Evolutionary conservation across 2,888 invertebrate species (phyloP).

Genomic region (Crioceris asparagi): DNA sequence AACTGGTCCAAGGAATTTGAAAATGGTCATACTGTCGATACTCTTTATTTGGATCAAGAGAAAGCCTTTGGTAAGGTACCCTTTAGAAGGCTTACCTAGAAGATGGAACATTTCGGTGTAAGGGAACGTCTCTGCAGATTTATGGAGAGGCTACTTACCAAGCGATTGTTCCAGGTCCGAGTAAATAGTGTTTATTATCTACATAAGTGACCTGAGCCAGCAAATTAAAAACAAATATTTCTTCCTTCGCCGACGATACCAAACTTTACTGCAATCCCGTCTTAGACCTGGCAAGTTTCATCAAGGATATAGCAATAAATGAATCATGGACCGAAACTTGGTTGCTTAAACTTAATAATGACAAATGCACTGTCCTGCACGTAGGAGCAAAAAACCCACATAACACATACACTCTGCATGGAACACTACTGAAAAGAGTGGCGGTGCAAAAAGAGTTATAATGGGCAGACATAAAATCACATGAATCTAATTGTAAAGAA

Average conservation of each 20-base stretch:
- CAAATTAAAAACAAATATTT: neutral
- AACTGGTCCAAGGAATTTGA: neutral
- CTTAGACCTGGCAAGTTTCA: neutral
- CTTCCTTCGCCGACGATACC: neutral
- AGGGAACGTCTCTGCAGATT: neutral
- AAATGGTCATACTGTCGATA: neutral
- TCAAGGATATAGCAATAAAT: neutral
- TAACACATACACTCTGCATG: neutral
- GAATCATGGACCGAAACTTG: neutral
- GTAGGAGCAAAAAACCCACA: slow-evolving; percentile 2
- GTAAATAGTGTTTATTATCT: neutral
- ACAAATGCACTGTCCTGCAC: neutral
- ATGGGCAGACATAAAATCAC: neutral
- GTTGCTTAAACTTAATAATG: neutral
- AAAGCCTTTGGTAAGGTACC: neutral
- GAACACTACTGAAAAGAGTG: neutral
- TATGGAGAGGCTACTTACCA: neutral
- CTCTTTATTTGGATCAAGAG: neutral
- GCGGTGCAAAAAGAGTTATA: neutral
- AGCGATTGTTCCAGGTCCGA: neutral
- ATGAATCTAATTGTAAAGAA: neutral
- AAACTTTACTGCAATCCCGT: neutral
- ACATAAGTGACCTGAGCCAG: neutral
- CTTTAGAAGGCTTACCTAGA: neutral
- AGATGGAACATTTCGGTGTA: neutral